Base-by-base conservation (phyloP, 2,888 invertebrate species). In the Andrena haemorrhoa region DNA sequence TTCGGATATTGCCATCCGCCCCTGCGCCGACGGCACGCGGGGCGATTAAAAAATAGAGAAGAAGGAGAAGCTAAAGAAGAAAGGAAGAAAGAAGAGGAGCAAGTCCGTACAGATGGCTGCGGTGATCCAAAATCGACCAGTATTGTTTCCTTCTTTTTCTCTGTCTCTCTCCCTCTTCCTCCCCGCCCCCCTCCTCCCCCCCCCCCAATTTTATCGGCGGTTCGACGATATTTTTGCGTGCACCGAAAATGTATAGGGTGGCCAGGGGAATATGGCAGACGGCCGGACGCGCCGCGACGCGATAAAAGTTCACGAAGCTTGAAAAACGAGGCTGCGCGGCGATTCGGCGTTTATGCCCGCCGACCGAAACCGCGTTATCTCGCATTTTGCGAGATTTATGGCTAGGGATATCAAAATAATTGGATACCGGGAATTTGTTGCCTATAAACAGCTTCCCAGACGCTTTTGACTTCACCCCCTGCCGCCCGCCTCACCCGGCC, bases 1-100 rank as follows among this genome's bases (percentile, higher is more conserved):
- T 89, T 89, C 89, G 88, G 83, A 88, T 88, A 88, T 88, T 88
- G 88, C 86, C 84, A 84, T 88, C 72, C 70, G 86, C 84, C 86
- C 79, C 79, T 84, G 69, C 66, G 78, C 77, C 84, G 79, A 80
- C 83, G 88, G 89, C 86, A 85, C 83, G 87, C 89, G 82, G 87
- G 23, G 66, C 85, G 83, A 85, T 85, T 82, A 83, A 81, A 83
- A 83, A 80, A 82, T 41, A 87, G 64, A 61, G 75, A 58, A 68
- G 49, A 35, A 68, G 47, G 65, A 51, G 20, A 56, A 58, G 49
- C 20, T 5, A 56, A 33, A 31, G 20, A 60, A 20, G 56, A 69
- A 12, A 53, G 29, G 33, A 60, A 78, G 68, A 75, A 74, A 68
- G 76, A 53, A 63, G 53, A 26, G 61, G 65, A 78, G 51, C 63